Evolutionary conservation across 2,113 vertebrate genomes (phyloP), one percentile per base, ranked within the genome.

Genomic region (Picathartes gymnocephalus): DNA sequence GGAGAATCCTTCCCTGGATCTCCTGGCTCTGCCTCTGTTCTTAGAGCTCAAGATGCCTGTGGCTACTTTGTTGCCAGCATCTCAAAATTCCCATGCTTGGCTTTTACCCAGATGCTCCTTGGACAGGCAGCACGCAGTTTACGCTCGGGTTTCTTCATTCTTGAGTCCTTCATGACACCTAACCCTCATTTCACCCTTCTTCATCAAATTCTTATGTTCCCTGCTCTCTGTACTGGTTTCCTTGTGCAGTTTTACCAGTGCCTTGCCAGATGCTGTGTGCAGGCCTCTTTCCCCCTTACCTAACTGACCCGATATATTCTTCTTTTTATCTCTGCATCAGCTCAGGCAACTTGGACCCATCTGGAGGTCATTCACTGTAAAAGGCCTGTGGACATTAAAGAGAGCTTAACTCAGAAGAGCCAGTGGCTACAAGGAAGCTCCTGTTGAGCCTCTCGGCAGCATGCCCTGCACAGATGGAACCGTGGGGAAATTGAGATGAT

Each of bases 321-420:
- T 83, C 27, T 80, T 91, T 84, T 79, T 61, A 51, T 56, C 15
- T 88, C 44, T 94, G 76, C 72, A 56, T 94, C 68, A 81, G 8
- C 65, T 80, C 11, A 6, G 61, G 74, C 74, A 58, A 13, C 33
- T 90, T 86, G 81, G 44, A 91, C 44, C 51, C 33, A 35, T 88
- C 51, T 91, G 88, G 42, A 90, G 42, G 64, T 91, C 65, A 53
- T 71, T 88, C 24, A 35, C 35, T 71, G 17, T 92, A 62, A 31
- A 51, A 88, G 58, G n/a, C 53, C 71, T 69, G 0, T 79, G 70
- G 54, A 73, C 60, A 71, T 64, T 78, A 88, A 81, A 84, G 69
- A 88, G 72, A 66, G 47, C 69, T 89, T 86, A 78, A 44, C 40
- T 92, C 61, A 18, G 88, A 95, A 81, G 86, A 86, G 61, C 19